Evolutionary conservation across 2,113 vertebrate genomes (phyloP), one percentile per base, ranked within the genome.

Genomic region (Polypterus bichir): DNA sequence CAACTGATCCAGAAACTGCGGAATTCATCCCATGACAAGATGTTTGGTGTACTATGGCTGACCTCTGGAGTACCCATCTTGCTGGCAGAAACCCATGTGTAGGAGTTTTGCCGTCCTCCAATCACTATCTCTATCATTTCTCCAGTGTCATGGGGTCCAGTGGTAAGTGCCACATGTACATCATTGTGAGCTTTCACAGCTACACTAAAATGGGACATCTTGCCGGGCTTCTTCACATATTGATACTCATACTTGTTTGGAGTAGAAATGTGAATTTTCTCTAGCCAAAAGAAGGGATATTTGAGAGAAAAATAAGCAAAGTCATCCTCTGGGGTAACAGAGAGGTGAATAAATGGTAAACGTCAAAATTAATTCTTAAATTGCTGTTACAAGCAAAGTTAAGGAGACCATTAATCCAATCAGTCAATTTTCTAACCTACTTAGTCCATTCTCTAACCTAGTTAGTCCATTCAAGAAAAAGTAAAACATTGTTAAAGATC

Each of bases 161-260:
- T 79, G 3, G 92, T 92, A 71, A 97, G 73, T 62, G 90, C 90
- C 45, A 97, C 66, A 51, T 90, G 90, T 48, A 91, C 93, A 0
- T 91, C 85, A 0, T 92, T 92, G 86, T 97, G 93, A 0, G 89
- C 93, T 74, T 94, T 91, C 64, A 95, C 89, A 0, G 92, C 82
- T 44, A 92, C 74, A 53, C 88, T 86, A 59, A 96, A 91, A 66
- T 82, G 81, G 0, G 70, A 87, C 84, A 92, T 89, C 71, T 73
- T 77, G 65, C 79, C 80, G 0, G 91, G 93, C 62, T 88, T 92
- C 79, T 88, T 93, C 72, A 95, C 73, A 10, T 96, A 96, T 65
- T 96, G 93, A 78, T 94, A 97, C 71, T 97, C 93, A 0, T 94
- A 96, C 11, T 96, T 94, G 79, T 95, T 96, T 10, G 93, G 92